phyloP scores from a whole-genome alignment of 2,888 invertebrate species.

The Acrobasis suavella region DNA sequence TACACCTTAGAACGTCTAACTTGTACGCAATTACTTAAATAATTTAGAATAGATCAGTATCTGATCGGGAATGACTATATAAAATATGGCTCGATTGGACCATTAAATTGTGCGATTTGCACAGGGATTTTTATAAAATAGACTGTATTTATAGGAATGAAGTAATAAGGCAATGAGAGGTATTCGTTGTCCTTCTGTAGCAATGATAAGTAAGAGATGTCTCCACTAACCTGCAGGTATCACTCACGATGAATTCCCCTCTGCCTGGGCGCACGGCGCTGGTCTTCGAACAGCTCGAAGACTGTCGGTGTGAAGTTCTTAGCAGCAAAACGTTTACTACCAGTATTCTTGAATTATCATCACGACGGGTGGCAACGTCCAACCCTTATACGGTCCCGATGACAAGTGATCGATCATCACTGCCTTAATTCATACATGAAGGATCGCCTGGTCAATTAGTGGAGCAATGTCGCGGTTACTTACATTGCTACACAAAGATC shows the following conservation, averaged over 20 bases:
- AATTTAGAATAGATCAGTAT: too few species aligned
- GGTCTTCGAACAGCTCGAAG: background rate
- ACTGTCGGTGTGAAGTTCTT: background rate
- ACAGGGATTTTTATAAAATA: background rate
- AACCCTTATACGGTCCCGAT: background rate
- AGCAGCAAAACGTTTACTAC: background rate
- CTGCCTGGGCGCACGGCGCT: background rate
- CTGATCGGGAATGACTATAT: too few species aligned
- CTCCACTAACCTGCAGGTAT: background rate
- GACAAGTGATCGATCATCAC: background rate
- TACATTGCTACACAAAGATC: background rate
- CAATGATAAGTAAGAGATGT: background rate
- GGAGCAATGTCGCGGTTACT: background rate
- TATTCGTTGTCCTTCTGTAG: background rate
- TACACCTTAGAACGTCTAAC: too few species aligned
- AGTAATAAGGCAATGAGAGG: background rate
- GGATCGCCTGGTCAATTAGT: background rate
- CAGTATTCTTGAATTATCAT: background rate
- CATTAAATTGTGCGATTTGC: background rate
- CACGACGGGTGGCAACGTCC: background rate
- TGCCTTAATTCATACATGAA: background rate
- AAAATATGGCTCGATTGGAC: too few species aligned
- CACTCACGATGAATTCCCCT: background rate
- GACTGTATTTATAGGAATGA: background rate
- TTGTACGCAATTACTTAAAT: too few species aligned